phyloP scores from a whole-genome alignment of 2,888 invertebrate species.

The Dermolepida albohirtum region DNA sequence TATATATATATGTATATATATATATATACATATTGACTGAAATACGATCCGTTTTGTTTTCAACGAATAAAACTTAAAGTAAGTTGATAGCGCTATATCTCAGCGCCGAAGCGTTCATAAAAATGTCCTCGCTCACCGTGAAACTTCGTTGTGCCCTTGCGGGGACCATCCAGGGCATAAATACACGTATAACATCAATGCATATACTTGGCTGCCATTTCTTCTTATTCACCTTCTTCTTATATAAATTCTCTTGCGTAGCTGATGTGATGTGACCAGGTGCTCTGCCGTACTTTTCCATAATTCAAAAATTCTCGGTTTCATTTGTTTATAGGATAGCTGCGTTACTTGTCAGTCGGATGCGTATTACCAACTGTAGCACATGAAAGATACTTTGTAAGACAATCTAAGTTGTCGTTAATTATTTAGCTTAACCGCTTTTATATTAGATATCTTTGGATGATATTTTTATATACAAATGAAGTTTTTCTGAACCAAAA shows the following conservation, averaged over 20 bases:
- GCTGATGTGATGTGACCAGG: slow-evolving; percentile 10
- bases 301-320: slow-evolving; percentile 5
- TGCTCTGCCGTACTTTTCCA: neutral
- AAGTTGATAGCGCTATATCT: slow-evolving; percentile 67
- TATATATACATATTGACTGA: slow-evolving; percentile 50
- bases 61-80: slow-evolving; percentile 64
- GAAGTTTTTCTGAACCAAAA: too few species aligned
- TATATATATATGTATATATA: slow-evolving; percentile 10
- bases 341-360: too few species aligned
- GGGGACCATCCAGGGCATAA: slow-evolving; percentile 16
- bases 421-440: too few species aligned
- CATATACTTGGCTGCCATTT: slow-evolving; percentile 8
- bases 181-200: slow-evolving; percentile 3
- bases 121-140: slow-evolving; percentile 62
- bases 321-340: too few species aligned
- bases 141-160: slow-evolving; percentile 48
- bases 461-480: too few species aligned
- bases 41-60: slow-evolving; percentile 66
- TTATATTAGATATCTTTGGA: too few species aligned
- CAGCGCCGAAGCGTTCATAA: slow-evolving; percentile 64
- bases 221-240: neutral
- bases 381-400: too few species aligned
- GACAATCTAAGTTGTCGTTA: too few species aligned
- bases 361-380: too few species aligned
- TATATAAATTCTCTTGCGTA: neutral